Base-by-base conservation (phyloP, 2,888 invertebrate genomes). In the Ophonus ardosiacus region DNA sequence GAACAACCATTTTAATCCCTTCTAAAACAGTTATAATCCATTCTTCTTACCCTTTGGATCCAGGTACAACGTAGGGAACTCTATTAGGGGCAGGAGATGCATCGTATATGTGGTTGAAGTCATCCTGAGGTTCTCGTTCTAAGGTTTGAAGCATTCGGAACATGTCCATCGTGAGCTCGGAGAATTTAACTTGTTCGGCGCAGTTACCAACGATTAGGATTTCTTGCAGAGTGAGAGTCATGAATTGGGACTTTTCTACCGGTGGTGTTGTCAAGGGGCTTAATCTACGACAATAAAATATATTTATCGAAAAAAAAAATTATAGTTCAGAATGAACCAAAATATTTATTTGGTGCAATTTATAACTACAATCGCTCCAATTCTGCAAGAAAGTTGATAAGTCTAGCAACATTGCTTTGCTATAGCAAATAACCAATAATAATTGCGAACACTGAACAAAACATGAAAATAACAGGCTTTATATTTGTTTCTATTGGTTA, bases 141-240 rank as follows among this genome's bases (percentile, higher is more conserved):
- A 99, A 92, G 0, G 98, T 98, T 92, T 99, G 99, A 86, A 98
- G 93, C 95, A 99, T 98, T 88, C 98, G 94, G 92, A 97, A 99
- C 99, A 99, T 99, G 92, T 99, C 99, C 94, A 99, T 95, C 13
- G 98, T 98, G 88, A 99, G 92, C 91, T 99, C 98, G 87, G 98
- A 98, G 92, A 98, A 98, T 92, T 98, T 98, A 43, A 98, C 97
- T 93, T 99, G 98, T 89, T 98, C 97, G 87, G 96, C 95, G 89
- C 96, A 96, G 91, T 98, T 98, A 85, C 99, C 98, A 85, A 99
- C 96, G 87, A 99, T 97, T 85, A 99, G 93, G 87, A 98, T 97
- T 92, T 99, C 98, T 93, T 98, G 98, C 71, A 99, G 93, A 56
- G 96, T 95, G 87, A 98, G 93, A 90, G 95, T 96, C 95, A 97